Percentiles rank a stretch among this genome's conserved stretches.
These are phyloP conservation scores for Emydoidea blandingii DNA, from an alignment of 2,797 vertebrate genomes.

Conservation along the genomic window DNA sequence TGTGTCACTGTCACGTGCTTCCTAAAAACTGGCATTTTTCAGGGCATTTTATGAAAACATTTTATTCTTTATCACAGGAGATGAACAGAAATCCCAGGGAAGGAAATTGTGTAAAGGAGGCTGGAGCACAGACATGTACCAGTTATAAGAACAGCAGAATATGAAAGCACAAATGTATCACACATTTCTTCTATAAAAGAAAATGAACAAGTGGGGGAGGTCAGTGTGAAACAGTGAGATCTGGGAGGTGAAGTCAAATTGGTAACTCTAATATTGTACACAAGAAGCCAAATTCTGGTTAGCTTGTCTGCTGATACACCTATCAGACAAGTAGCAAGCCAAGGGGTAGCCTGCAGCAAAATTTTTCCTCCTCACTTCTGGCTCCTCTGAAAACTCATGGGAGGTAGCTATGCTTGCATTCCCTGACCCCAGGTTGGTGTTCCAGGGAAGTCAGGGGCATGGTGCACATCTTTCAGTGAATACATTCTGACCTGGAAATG, in stretches of 20 bases:
- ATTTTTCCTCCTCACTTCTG: neutral
- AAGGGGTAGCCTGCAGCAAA: neutral
- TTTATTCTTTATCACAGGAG: neutral
- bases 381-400: neutral
- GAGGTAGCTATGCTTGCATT: neutral
- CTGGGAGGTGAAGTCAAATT: neutral
- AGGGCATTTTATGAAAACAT: neutral
- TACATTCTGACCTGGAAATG: neutral
- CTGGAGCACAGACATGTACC: neutral
- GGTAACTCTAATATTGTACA: neutral
- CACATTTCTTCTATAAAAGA: neutral
- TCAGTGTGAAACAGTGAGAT: neutral
- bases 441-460: neutral
- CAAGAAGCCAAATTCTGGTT: neutral
- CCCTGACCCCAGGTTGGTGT: neutral
- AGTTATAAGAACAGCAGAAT: neutral
- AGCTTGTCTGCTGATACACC: neutral
- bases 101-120: neutral
- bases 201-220: neutral
- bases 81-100: neutral
- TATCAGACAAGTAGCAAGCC: neutral
- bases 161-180: neutral
- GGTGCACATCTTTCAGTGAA: neutral
- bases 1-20: too few relatives aligned
- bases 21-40: neutral